phyloP scores from a whole-genome alignment of 2,888 invertebrate genomes.

The Melinaea menophilus region DNA sequence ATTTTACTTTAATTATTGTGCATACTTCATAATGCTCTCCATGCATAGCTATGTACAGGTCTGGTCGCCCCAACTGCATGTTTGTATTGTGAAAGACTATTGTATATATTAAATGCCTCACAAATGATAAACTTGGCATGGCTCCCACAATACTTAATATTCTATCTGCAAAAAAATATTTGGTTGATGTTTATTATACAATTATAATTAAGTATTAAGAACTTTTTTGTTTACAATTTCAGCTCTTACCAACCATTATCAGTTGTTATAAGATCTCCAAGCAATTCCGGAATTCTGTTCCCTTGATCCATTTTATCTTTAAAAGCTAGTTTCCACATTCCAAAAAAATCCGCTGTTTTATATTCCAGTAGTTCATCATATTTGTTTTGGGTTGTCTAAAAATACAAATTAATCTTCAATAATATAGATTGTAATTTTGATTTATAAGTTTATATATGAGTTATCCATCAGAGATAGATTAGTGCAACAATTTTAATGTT shows the following conservation, averaged over 20 bases:
- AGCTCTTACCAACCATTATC: conserved; percentile 54
- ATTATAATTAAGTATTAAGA: not conserved
- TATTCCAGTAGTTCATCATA: conserved; percentile 63
- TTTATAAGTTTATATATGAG: too few species aligned
- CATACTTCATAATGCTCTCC: conserved; percentile 79
- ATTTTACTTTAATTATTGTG: conserved; percentile 17
- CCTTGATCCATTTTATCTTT: conserved; percentile 79
- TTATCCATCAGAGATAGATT: too few species aligned
- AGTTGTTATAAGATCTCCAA: conserved; percentile 73
- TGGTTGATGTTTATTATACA: not conserved
- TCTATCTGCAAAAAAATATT: conserved; percentile 59
- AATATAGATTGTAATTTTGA: too few species aligned
- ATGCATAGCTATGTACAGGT: conserved; percentile 80
- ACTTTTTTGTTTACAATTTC: too few species aligned
- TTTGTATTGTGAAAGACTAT: conserved; percentile 78
- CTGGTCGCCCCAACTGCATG: conserved; percentile 77
- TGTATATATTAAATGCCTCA: conserved; percentile 80
- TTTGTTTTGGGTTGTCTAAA: conserved; percentile 51
- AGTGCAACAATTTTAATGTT: too few species aligned
- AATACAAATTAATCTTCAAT: conserved; percentile 33
- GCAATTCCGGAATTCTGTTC: conserved; percentile 69
- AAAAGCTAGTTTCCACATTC: conserved; percentile 75
- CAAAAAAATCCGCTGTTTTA: conserved; percentile 77
- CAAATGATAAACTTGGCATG: conserved; percentile 75
- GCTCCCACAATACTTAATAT: conserved; percentile 79